phyloP scores from a whole-genome alignment of 2,113 vertebrate genomes.

The Gadus macrocephalus region DNA sequence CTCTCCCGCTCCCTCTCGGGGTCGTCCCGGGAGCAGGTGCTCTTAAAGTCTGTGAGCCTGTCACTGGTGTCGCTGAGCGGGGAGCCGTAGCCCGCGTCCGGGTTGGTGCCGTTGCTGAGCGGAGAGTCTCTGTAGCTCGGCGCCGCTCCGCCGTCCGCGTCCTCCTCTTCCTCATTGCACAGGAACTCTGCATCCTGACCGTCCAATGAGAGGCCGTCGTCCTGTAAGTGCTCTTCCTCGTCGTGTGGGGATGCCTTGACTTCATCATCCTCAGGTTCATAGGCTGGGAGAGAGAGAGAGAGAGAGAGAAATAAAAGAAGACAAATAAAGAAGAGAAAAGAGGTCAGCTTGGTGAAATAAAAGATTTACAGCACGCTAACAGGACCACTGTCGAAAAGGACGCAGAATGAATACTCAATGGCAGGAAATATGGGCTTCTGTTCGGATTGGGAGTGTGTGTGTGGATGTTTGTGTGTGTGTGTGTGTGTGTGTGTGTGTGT shows the following conservation, averaged over 20 bases:
- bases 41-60: slow-evolving; percentile 88
- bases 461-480: background rate
- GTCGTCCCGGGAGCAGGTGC: slow-evolving; percentile 86
- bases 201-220: slow-evolving; percentile 88
- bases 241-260: slow-evolving; percentile 87
- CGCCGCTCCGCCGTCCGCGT: slow-evolving; percentile 77
- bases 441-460: slow-evolving; percentile 38
- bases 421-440: slow-evolving; percentile 60
- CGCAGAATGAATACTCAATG: slow-evolving; percentile 49
- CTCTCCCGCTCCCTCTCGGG: slow-evolving; percentile 83
- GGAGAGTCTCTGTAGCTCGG: slow-evolving; percentile 96
- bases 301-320: background rate
- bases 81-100: slow-evolving; percentile 91
- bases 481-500: slow-evolving; percentile 28
- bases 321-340: slow-evolving; percentile 22
- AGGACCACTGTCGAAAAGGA: slow-evolving; percentile 58
- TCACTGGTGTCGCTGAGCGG: slow-evolving; percentile 96
- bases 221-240: slow-evolving; percentile 83
- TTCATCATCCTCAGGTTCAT: slow-evolving; percentile 97
- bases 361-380: slow-evolving; percentile 63
- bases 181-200: slow-evolving; percentile 86
- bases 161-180: slow-evolving; percentile 89
- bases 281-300: slow-evolving; percentile 75
- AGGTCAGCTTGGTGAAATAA: slow-evolving; percentile 60
- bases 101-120: slow-evolving; percentile 92